These are phyloP conservation scores for Pygoscelis adeliae DNA, from an alignment of 2,113 vertebrate species.

Conservation along the genomic window DNA sequence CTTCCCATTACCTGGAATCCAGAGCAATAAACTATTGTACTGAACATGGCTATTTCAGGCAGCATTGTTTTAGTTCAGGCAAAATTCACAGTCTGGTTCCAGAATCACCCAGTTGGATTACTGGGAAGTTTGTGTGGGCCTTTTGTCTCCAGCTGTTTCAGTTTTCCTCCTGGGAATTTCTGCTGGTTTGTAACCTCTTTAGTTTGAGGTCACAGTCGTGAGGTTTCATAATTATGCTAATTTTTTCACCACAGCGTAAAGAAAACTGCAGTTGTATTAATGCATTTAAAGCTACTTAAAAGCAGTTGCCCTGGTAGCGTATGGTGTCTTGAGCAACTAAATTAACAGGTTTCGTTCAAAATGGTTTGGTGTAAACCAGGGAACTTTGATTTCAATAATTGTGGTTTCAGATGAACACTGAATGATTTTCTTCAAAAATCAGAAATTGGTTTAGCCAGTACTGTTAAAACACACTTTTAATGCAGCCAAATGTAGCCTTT, in stretches of 20 bases:
- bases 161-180: slow-evolving; percentile 37
- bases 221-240: not conserved
- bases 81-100: slow-evolving; percentile 25
- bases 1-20: slow-evolving; percentile 50
- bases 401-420: not conserved
- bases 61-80: slow-evolving; percentile 33
- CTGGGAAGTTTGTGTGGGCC: not conserved
- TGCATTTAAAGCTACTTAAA: not conserved
- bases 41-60: slow-evolving; percentile 12
- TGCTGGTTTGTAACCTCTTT: slow-evolving; percentile 32
- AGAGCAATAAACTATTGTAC: slow-evolving; percentile 39
- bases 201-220: not conserved
- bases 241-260: not conserved
- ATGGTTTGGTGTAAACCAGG: not conserved
- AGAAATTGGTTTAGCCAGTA: not conserved
- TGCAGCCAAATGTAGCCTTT: not conserved
- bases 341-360: not conserved
- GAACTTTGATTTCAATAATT: not conserved
- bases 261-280: not conserved
- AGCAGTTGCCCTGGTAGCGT: not conserved
- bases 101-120: not conserved
- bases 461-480: not conserved
- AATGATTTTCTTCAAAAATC: not conserved
- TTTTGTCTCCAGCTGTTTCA: slow-evolving; percentile 44
- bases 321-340: not conserved